Evolutionary conservation across 2,113 vertebrate species (phyloP), one percentile per base, ranked within the genome.

Genomic region (Nothobranchius furzeri): DNA sequence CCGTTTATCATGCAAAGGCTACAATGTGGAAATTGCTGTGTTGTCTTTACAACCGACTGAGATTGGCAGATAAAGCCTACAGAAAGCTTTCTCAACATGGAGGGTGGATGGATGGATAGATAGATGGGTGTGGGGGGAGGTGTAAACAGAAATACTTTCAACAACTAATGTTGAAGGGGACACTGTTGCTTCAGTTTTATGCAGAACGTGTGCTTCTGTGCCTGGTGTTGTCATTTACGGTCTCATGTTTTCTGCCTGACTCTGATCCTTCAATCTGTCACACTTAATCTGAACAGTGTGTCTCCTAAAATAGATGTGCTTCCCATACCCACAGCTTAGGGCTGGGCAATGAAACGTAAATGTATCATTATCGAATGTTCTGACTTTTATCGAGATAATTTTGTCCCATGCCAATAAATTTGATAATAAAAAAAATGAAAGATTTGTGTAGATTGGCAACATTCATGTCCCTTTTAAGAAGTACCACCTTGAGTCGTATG

Each of bases 221-320:
- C 48, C 48, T 50, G 9, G 8, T 50, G 48, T 50, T 50, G 48
- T 10, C 47, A 49, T 49, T 20, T 20, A 50, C 20, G 10, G 48
- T 20, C 48, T 20, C n/a, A 10, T 50, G 48, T 50, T 50, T 50
- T 10, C 48, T 49, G 3, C 9, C n/a, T 9, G n/a, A 50, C 48
- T 8, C 48, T 50, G 48, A 20, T 50, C 48, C 48, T 50, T 50
- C 48, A 50, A 20, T 50, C 48, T 50, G 48, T 50, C 48, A n/a
- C 47, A 50, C 14, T 50, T 9, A 45, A 50, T 50, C 48, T 50
- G 48, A 50, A 10, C n/a, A 20, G n/a, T 20, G 48, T 20, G n/a
- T 2, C n/a, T 50, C 48, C 13, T 20, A 50, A 50, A 50, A 50
- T 50, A 6, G 43, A 45, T 20, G 12, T 17, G 48, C 15, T 50